Conservation (phyloP, 2,888 invertebrate genomes). For the Melanostoma scalare region DNA sequence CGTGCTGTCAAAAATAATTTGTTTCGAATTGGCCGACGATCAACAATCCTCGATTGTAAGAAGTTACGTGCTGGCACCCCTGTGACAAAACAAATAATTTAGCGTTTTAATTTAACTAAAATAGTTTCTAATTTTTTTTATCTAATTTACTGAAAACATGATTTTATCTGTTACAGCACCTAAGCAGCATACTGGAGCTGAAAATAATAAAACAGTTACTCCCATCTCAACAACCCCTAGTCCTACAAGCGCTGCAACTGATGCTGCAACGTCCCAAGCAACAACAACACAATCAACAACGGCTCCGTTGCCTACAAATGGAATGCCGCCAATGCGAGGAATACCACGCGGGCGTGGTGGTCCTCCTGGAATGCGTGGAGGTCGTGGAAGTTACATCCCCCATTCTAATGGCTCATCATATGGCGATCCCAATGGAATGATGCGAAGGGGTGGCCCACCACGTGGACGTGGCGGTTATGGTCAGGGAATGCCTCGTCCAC, state of each 20-base stretch:
- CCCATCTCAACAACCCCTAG: constrained; percentile 78
- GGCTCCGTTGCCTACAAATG: constrained; percentile 59
- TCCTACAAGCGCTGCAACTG: constrained; percentile 68
- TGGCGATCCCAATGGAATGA: constrained; percentile 76
- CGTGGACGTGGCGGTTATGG: constrained; percentile 81
- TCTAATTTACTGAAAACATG: too few relatives aligned
- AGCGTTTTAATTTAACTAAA: neutral
- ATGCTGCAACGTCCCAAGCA: constrained; percentile 71
- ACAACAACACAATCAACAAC: constrained; percentile 58
- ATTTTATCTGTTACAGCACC: constrained; percentile 74
- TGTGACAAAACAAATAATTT: too few relatives aligned
- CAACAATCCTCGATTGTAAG: too few relatives aligned
- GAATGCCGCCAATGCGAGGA: constrained; percentile 74
- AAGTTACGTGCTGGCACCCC: too few relatives aligned
- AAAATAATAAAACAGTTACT: constrained; percentile 80
- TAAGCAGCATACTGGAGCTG: constrained; percentile 80
- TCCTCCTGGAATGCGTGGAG: constrained; percentile 77
- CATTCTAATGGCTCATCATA: constrained; percentile 78
- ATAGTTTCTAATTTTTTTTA: neutral
- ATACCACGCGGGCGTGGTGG: constrained; percentile 79
- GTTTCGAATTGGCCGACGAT: too few relatives aligned
- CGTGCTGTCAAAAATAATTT: too few relatives aligned
- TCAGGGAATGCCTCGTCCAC: constrained; percentile 80
- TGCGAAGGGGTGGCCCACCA: constrained; percentile 79
- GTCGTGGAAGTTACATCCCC: constrained; percentile 80